Evolutionary conservation across 2,888 invertebrate species (phyloP).

Genomic region (Mesoligia furuncula): DNA sequence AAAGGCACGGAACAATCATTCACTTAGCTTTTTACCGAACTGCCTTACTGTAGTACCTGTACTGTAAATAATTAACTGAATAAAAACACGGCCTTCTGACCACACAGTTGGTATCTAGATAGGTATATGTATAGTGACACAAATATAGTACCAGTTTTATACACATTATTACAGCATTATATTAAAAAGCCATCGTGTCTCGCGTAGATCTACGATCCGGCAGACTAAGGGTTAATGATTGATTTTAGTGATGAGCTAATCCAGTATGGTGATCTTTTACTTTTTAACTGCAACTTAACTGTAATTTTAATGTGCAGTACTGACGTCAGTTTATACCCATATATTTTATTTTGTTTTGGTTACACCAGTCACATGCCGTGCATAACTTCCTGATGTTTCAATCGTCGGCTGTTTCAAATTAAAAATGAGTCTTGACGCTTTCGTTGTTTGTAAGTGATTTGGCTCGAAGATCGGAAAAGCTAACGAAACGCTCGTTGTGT

Average conservation of each 20-base stretch:
- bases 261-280: neutral
- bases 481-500: slow-evolving; percentile 82
- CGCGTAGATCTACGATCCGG: too few species aligned
- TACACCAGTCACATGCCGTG: neutral
- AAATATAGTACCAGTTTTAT: neutral
- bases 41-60: neutral
- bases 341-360: neutral
- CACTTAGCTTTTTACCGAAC: neutral
- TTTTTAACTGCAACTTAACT: neutral
- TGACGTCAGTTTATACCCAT: neutral
- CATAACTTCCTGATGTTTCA: neutral
- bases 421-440: slow-evolving; percentile 1
- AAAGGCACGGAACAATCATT: neutral
- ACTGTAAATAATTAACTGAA: neutral
- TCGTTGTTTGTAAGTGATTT: slow-evolving; percentile 31
- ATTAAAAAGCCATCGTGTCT: too few species aligned
- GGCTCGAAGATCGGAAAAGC: slow-evolving; percentile 57
- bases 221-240: too few species aligned
- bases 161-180: neutral
- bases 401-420: neutral
- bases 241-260: neutral
- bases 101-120: neutral
- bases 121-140: neutral
- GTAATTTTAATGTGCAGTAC: neutral
- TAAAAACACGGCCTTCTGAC: neutral